Evolutionary conservation across 2,888 invertebrate genomes (phyloP).

Genomic region (Seladonia tumulorum): DNA sequence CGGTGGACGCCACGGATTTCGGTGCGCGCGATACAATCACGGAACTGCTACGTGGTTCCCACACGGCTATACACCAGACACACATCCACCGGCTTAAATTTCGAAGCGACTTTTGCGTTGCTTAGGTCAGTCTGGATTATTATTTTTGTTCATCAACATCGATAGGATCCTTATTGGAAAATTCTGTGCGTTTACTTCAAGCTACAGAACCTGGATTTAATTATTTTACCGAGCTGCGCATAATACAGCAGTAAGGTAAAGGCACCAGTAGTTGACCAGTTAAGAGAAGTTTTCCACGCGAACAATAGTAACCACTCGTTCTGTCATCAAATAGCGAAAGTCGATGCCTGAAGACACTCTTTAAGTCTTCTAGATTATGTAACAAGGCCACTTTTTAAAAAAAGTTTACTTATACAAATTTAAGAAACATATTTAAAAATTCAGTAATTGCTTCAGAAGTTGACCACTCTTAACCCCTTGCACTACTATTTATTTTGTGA

Average conservation of each 20-base stretch:
- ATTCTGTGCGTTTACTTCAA: neutral
- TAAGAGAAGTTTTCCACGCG: too few relatives aligned
- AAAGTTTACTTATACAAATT: too few relatives aligned
- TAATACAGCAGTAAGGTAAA: neutral
- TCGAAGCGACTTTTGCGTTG: neutral
- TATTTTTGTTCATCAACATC: neutral
- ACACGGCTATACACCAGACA: neutral
- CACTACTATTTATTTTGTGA: too few relatives aligned
- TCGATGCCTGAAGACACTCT: too few relatives aligned
- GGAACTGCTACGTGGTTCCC: neutral
- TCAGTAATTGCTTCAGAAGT: too few relatives aligned
- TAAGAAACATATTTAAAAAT: too few relatives aligned
- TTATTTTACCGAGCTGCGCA: neutral
- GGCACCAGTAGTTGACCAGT: too few relatives aligned
- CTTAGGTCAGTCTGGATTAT: neutral
- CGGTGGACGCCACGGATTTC: conserved; percentile 32
- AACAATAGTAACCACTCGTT: too few relatives aligned
- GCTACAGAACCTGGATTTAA: neutral
- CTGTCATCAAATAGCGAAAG: too few relatives aligned
- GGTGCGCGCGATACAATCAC: conserved; percentile 51
- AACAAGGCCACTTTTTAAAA: too few relatives aligned
- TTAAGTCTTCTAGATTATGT: too few relatives aligned
- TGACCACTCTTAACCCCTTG: too few relatives aligned
- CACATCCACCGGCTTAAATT: neutral
- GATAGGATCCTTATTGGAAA: neutral